phyloP scores from a whole-genome alignment of 2,113 vertebrate genomes.

The Xenus cinereus region DNA sequence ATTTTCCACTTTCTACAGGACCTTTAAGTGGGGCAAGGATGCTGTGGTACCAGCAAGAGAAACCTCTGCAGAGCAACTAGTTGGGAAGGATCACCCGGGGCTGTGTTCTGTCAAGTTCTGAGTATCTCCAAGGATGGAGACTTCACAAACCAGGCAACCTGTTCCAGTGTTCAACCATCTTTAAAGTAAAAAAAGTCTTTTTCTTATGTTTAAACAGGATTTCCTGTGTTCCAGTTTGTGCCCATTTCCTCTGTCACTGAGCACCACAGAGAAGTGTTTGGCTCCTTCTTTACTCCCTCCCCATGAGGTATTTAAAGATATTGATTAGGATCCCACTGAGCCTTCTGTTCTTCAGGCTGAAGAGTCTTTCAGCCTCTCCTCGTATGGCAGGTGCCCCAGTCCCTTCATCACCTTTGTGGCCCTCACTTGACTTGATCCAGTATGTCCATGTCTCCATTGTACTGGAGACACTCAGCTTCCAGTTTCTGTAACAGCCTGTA shows the following conservation, averaged over 20 bases:
- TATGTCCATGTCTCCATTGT: background rate
- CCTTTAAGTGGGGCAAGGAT: background rate
- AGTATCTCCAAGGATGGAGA: background rate
- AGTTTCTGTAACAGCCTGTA: background rate
- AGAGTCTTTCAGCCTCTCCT: background rate
- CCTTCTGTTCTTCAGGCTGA: background rate
- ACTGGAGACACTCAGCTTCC: background rate
- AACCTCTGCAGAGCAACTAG: background rate
- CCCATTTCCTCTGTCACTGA: background rate
- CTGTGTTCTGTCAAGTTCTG: background rate
- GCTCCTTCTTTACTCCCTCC: background rate
- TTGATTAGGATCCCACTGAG: accelerated
- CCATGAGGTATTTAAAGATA: background rate
- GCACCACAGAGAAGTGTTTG: background rate
- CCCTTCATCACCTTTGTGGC: background rate
- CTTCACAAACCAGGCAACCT: background rate
- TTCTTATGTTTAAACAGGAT: background rate
- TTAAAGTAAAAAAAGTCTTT: background rate
- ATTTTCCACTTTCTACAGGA: background rate
- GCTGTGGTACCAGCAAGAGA: background rate
- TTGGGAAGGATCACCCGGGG: background rate
- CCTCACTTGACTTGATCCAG: background rate
- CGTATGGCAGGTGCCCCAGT: accelerated
- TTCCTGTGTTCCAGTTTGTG: background rate
- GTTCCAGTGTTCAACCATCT: background rate